These are phyloP conservation scores for Drosophila ohnishii DNA, from an alignment of 1,140 invertebrate species.

Conservation along the genomic window DNA sequence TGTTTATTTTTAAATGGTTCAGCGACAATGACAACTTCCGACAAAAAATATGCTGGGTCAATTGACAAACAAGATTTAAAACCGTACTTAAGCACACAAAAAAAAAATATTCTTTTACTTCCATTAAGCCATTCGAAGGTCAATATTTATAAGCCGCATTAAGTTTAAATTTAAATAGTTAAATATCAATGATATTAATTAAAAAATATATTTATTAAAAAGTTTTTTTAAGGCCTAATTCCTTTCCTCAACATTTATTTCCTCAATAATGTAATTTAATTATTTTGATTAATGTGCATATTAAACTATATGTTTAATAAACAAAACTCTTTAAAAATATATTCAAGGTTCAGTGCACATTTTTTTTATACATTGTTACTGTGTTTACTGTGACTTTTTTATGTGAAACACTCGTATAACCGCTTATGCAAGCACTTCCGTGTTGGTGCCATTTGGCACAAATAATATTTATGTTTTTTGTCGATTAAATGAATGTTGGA, in stretches of 20 bases:
- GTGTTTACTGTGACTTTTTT: background rate
- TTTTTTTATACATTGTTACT: background rate
- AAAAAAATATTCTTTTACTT: background rate
- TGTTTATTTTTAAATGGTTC: background rate
- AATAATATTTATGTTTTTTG: conserved; percentile 6
- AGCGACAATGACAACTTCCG: conserved; percentile 1
- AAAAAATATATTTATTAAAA: background rate
- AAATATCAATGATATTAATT: background rate
- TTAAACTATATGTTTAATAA: background rate
- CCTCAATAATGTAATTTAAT: background rate
- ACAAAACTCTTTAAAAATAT: background rate
- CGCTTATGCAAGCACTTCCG: conserved; percentile 14
- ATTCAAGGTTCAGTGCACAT: background rate
- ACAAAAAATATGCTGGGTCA: conserved; percentile 4
- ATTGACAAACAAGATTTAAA: conserved; percentile 1
- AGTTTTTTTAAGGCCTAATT: background rate
- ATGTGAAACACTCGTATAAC: background rate
- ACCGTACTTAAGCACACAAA: background rate
- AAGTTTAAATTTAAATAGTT: background rate
- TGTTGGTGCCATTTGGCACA: background rate
- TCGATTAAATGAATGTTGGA: background rate
- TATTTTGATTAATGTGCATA: background rate
- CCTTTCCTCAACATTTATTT: background rate
- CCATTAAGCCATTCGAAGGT: no score
- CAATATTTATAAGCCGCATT: background rate